These are phyloP conservation scores for Procambarus clarkii DNA, from an alignment of 1,140 invertebrate genomes.

Conservation along the genomic window DNA sequence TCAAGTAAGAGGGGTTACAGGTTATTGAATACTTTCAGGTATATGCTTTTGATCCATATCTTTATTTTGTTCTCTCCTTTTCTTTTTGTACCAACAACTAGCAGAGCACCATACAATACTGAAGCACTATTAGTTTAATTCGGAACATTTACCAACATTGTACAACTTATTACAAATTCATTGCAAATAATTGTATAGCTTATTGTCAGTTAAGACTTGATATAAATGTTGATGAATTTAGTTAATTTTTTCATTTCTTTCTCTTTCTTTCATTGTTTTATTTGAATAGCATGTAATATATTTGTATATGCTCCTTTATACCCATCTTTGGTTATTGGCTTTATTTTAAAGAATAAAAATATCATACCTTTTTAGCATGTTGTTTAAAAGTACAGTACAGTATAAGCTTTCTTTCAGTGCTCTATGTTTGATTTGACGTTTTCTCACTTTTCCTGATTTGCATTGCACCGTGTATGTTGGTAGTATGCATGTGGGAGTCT, in stretches of 20 bases:
- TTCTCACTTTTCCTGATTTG: conserved; percentile 41
- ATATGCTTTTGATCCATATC: background rate
- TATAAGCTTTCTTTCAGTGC: background rate
- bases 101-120: background rate
- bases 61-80: background rate
- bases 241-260: background rate
- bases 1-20: no score
- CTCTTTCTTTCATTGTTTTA: background rate
- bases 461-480: conserved; percentile 47
- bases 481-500: conserved; percentile 66
- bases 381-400: background rate
- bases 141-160: background rate
- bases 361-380: background rate
- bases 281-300: background rate
- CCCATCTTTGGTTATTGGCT: background rate
- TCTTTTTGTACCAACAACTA: background rate
- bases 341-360: background rate
- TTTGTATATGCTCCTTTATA: background rate
- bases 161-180: background rate
- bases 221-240: background rate
- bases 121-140: background rate
- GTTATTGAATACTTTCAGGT: background rate
- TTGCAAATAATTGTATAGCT: background rate
- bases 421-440: conserved; percentile 4
- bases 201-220: background rate